Percentiles rank a stretch among this genome's conserved stretches.
These are phyloP conservation scores for Sanderia malayensis DNA, from an alignment of 30 jellyfish, hydroid and myxozoan genomes.

Conservation along the genomic window DNA sequence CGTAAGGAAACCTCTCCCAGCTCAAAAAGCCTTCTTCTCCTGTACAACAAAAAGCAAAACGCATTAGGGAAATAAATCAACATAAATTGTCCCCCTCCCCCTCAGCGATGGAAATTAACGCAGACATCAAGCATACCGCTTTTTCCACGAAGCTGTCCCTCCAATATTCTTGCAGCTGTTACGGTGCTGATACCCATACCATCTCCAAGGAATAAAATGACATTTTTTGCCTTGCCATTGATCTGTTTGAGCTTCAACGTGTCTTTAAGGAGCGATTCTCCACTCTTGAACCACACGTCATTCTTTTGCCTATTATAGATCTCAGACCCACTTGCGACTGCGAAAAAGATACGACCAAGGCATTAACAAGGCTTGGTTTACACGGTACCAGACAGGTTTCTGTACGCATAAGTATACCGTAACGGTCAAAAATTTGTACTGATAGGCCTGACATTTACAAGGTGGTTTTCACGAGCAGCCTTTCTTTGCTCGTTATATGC, in stretches of 20 bases:
- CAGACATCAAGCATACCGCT: slow-evolving; percentile 78
- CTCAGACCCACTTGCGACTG: slow-evolving; percentile 14
- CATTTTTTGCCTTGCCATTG: slow-evolving; percentile 77
- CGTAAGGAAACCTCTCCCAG: slow-evolving; percentile 90
- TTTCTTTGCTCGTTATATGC: too few relatives aligned
- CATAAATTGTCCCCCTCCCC: not conserved
- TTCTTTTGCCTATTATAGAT: slow-evolving; percentile 54
- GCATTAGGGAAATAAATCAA: not conserved
- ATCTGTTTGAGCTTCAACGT: slow-evolving; percentile 53
- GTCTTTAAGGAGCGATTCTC: slow-evolving; percentile 53
- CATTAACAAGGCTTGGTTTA: too few relatives aligned
- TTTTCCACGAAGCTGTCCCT: slow-evolving; percentile 73
- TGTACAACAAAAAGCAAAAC: too few relatives aligned
- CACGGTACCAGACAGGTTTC: too few relatives aligned
- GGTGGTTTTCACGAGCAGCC: too few relatives aligned
- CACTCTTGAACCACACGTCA: slow-evolving; percentile 81
- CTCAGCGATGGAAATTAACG: too few relatives aligned
- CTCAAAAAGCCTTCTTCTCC: slow-evolving; percentile 85
- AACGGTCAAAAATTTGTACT: too few relatives aligned
- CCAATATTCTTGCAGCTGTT: slow-evolving; percentile 91
- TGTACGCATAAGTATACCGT: too few relatives aligned
- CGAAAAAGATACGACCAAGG: too few relatives aligned
- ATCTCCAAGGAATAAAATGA: slow-evolving; percentile 87
- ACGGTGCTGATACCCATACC: slow-evolving; percentile 95
- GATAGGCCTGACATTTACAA: too few relatives aligned